Evolutionary conservation across 2,797 vertebrate genomes (phyloP), one percentile per base, ranked within the genome.

Genomic region (Phylloscopus collybita): DNA sequence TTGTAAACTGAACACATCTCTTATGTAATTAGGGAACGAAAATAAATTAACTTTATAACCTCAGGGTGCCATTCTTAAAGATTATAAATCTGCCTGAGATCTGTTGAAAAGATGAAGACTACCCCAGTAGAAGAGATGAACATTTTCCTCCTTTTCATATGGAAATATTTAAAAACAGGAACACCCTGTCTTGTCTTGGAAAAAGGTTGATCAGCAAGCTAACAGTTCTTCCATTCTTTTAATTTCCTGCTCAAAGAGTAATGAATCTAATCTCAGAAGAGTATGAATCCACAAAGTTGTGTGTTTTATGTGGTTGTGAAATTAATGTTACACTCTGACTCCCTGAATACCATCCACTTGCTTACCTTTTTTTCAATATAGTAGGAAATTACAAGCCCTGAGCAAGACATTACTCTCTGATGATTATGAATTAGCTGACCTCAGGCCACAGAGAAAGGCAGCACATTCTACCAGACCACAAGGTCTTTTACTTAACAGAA

Each of bases 1-100:
- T 91, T 79, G 69, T 62, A 96, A 92, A 80, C 62, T 72, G 40
- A 86, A 40, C n/a, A 95, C 57, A 74, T 83, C 62, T 88, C 51
- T 34, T 57, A 47, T 21, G 23, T 82, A 91, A 91, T 71, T 91
- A 86, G 27, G 25, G 23, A 90, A 51, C 0, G 2, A 74, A 96
- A 89, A 94, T 83, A 91, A 91, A 95, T 95, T 95, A 93, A 87
- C 40, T 86, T 95, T 79, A 70, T 88, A 88, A 92, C 57, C 66
- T 76, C 80, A 86, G 61, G 69, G 38, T 88, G 75, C 38, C 65
- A 75, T 91, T 80, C 69, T 75, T 88, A 62, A 82, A 93, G 54
- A 75, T 78, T 83, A 80, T 72, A 86, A 78, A 85, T 91, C 30
- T 4, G 5, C 23, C 65, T 78, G 47, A 86, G 79, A 88, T 78